phyloP scores from a whole-genome alignment of 2,113 vertebrate species.

The Leptodactylus fuscus region DNA sequence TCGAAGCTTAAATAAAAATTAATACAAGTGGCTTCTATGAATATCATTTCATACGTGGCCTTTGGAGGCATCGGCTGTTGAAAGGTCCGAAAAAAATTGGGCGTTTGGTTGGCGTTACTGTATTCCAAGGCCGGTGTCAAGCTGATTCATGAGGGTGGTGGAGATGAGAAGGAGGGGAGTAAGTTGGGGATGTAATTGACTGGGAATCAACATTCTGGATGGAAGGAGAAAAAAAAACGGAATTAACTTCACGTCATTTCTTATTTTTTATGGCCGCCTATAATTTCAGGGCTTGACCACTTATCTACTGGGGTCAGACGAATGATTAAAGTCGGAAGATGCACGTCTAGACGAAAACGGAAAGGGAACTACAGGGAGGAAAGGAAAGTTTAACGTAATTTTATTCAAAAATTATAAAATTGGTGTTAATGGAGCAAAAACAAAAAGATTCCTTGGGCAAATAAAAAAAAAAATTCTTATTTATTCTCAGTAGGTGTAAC shows the following conservation, averaged over 20 bases:
- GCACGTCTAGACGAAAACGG: no score
- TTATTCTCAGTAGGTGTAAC: no score
- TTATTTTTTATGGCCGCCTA: constrained; percentile 23
- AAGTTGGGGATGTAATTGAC: constrained; percentile 40
- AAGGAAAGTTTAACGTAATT: no score
- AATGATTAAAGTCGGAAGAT: background rate
- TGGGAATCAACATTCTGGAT: background rate
- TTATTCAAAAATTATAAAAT: background rate
- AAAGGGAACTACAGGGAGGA: no score
- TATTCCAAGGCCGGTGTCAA: constrained; percentile 43
- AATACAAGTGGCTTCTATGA: background rate
- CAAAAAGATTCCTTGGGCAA: no score
- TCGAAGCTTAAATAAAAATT: constrained; percentile 34
- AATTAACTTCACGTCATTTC: constrained; percentile 45
- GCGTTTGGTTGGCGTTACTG: constrained; percentile 20
- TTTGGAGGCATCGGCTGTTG: constrained; percentile 15
- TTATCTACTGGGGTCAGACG: background rate
- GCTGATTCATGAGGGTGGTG: constrained; percentile 37
- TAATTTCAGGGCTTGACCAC: constrained; percentile 17
- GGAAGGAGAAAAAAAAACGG: background rate
- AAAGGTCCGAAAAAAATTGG: constrained; percentile 23
- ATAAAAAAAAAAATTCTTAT: no score
- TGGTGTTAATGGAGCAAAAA: no score
- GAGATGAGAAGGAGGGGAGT: background rate
- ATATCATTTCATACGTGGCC: background rate